Evolutionary conservation across 2,888 invertebrate species (phyloP).

Genomic region (Xestoiulus laeticollis): DNA sequence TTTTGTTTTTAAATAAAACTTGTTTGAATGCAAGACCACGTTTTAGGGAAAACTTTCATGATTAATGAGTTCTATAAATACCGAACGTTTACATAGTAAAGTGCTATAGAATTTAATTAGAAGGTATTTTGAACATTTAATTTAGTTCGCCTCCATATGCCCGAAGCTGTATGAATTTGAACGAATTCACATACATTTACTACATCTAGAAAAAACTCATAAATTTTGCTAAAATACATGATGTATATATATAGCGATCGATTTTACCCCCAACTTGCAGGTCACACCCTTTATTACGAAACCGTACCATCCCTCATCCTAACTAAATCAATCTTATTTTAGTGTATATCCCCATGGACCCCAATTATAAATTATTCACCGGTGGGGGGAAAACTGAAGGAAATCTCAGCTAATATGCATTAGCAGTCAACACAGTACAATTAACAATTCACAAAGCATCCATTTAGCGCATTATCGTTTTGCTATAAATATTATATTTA

Average conservation of each 20-base stretch:
- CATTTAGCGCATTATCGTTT: background rate
- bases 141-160: too few relatives aligned
- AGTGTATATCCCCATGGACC: background rate
- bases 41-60: too few relatives aligned
- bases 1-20: too few relatives aligned
- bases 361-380: background rate
- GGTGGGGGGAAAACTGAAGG: background rate
- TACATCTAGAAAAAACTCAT: too few relatives aligned
- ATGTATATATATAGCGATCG: background rate
- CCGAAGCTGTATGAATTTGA: too few relatives aligned
- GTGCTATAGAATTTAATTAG: too few relatives aligned
- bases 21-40: too few relatives aligned
- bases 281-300: background rate
- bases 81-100: too few relatives aligned
- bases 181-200: too few relatives aligned
- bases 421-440: background rate
- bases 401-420: background rate
- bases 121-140: too few relatives aligned
- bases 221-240: background rate
- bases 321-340: slow-evolving; percentile 19
- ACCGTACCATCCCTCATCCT: background rate
- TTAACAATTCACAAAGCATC: background rate
- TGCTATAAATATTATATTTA: background rate
- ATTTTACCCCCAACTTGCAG: background rate
- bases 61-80: too few relatives aligned